Base-by-base conservation (phyloP, 1,140 invertebrate genomes). In the Coelopa frigida region DNA sequence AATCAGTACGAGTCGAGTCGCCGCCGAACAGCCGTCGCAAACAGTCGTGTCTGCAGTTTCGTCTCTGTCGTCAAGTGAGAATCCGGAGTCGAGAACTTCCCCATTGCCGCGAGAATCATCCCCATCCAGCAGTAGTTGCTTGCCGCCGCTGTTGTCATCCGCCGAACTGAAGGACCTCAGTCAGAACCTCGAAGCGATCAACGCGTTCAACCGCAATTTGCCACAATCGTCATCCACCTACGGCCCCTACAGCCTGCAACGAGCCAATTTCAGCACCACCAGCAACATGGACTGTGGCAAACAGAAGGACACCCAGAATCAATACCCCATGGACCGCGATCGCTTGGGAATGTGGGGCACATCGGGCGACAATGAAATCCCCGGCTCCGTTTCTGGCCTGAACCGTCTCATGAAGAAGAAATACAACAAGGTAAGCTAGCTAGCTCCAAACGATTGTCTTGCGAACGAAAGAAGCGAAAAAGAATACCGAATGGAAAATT, bases 381-480 rank as follows among this genome's bases (percentile, higher is more conserved):
- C 51, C 2, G 65, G 66, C 43, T 52, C 26, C 18, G 22, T 69
- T 36, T 56, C 55, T 1, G 66, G 66, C 32, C 41, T 67, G 8
- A 38, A 50, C 4, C 61, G 62, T n/a, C 45, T 69, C 18, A n/a
- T 26, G 8, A 41, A 53, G 20, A 63, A 64, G 31, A 59, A 58
- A 44, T 69, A 51, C 35, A 56, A 54, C 29, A 69, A 69, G 66
- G 66, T 69, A 41, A 59, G 65, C n/a, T n/a, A n/a, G n/a, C n/a
- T n/a, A n/a, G n/a, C n/a, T n/a, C n/a, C n/a, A n/a, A n/a, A n/a
- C n/a, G n/a, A n/a, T n/a, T n/a, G n/a, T n/a, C n/a, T n/a, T n/a
- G n/a, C n/a, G n/a, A n/a, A n/a, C n/a, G n/a, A n/a, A n/a, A n/a
- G n/a, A n/a, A n/a, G n/a, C n/a, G n/a, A n/a, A n/a, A n/a, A n/a